Evolutionary conservation across 2,113 vertebrate genomes (phyloP), one percentile per base, ranked within the genome.

Genomic region (Clupea harengus): DNA sequence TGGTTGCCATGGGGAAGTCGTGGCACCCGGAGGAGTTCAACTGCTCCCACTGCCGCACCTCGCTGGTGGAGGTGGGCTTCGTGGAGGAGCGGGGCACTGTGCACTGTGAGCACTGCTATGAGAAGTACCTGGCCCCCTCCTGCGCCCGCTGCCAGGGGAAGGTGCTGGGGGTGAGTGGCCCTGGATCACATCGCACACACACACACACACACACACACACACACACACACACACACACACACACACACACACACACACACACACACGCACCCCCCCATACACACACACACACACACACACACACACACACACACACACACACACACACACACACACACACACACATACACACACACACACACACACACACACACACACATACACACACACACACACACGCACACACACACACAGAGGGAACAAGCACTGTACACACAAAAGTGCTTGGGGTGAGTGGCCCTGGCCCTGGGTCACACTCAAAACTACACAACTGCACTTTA

Each of bases 11-110:
- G 95, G 98, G 98, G 13, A 98, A 97, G 93, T 97, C 98, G 0
- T 99, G 98, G 98, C 98, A 99, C 91, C 97, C 97, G 0, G 98
- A 99, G 89, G 98, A 99, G 90, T 99, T 99, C 86, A 97, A 94
- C 54, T 99, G 98, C 20, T 93, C 94, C 86, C 97, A 97, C 85
- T 99, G 98, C 94, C 97, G 95, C 92, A 93, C 95, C 64, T 97
- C 97, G 0, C 95, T 99, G 96, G 96, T 93, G 0, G 97, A 97
- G 17, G 92, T 94, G 87, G 98, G 98, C 2, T 99, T 99, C 86
- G 97, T 99, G 89, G 96, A 99, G 93, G 98, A 99, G 92, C 96
- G 94, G 13, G 97, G 97, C 11, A 91, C 94, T 0, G 94, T 99
- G 39, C 98, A 97, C 86, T 99, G 98, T 1, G 97, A 95, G 86